Base-by-base conservation (phyloP, 2,888 invertebrate species). In the Drosophila siamana region DNA sequence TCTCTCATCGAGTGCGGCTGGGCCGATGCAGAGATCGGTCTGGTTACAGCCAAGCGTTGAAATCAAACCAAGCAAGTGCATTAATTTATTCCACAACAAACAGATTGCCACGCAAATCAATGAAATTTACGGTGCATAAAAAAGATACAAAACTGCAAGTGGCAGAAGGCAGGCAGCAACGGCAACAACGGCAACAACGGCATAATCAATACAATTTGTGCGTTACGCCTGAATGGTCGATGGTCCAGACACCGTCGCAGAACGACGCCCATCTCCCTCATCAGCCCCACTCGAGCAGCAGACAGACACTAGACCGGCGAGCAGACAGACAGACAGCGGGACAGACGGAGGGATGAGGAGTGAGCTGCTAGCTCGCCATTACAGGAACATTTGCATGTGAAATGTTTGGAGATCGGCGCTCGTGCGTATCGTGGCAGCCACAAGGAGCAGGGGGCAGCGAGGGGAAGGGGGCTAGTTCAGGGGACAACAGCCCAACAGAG, bases 81-180 rank as follows among this genome's bases (percentile, higher is more conserved):
- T 83, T 78, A 73, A 85, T 78, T 83, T 85, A 83, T 76, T 72
- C 70, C 71, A 71, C 71, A 73, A 75, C 70, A 84, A 81, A 73
- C 78, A 84, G 81, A 81, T 84, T 80, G 85, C 81, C 74, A 68
- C 56, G 86, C 82, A 78, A 85, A 80, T 82, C 86, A 86, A 77
- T 74, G 52, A 63, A 69, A 74, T 83, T 77, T 71, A 75, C 69
- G 57, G 61, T 43, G 57, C 70, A 70, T 64, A 61, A 57, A 69
- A 66, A 59, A 64, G 64, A 60, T 56, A 43, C 66, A 65, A 69
- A 68, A 64, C 26, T 67, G 30, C 68, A 52, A 50, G 28, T 28
- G 36, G 36, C 36, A 15, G 36, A 36, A 41, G 19, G 40, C 26
- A 24, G 15, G 28, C 9, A 11, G 44, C 26, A 59, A 6, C 6